A percentile compares a stretch with the other conserved stretches of the same genome.
These are phyloP conservation scores for Eutolmus rufibarbis DNA, from an alignment of 2,888 invertebrate genomes.

Conservation along the genomic window DNA sequence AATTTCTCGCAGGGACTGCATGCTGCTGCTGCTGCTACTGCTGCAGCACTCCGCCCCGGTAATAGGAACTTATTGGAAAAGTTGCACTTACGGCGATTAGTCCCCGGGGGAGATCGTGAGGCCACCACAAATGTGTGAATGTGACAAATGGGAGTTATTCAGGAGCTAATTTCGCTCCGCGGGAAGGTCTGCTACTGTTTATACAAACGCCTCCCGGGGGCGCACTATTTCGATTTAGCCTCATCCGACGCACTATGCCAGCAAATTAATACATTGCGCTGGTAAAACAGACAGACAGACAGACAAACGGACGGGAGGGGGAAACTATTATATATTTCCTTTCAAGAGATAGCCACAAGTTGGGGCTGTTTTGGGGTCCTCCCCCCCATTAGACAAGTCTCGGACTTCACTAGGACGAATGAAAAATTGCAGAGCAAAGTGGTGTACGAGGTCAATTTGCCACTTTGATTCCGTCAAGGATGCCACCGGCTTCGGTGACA, in stretches of 20 bases:
- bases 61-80: constrained; percentile 22
- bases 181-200: background rate
- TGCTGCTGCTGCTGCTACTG: background rate
- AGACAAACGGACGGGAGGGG: background rate
- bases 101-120: background rate
- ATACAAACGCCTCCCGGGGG: background rate
- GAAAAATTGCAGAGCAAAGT: background rate
- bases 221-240: background rate
- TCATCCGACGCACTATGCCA: background rate
- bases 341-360: background rate
- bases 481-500: background rate
- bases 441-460: constrained; percentile 18
- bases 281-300: background rate
- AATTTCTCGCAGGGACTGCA: background rate
- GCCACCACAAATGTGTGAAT: constrained; percentile 6
- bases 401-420: background rate
- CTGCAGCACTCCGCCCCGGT: background rate
- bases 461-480: constrained; percentile 26
- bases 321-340: background rate
- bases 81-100: constrained; percentile 20
- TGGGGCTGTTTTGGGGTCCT: background rate
- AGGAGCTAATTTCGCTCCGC: background rate
- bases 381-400: background rate
- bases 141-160: constrained; percentile 12
- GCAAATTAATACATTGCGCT: background rate